Evolutionary conservation across 2,113 vertebrate species (phyloP), one percentile per base, ranked within the genome.

Genomic region (Nettapus auritus): DNA sequence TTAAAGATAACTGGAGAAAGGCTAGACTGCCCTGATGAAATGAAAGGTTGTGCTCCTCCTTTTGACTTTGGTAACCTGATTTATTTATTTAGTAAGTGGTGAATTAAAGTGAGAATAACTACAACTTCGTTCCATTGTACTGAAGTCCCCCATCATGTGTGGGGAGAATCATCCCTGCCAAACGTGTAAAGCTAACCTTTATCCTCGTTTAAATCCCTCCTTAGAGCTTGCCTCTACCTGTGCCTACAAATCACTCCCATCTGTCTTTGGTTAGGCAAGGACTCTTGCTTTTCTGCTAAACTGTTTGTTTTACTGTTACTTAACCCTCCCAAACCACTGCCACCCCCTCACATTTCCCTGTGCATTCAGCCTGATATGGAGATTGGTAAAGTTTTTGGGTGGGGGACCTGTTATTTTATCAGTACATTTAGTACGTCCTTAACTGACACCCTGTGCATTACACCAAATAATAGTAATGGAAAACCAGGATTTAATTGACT

Each of bases 301-400:
- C 44, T 90, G 42, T 94, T 93, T 96, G 85, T 34, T 96, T 96
- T 94, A 81, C 75, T 71, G 48, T 84, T 93, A 68, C 90, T 94
- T 95, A 93, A 82, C 93, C 76, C 90, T 94, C 33, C 42, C 62
- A 75, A 91, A 68, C 53, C 83, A 52, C 42, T 71, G 36, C 28
- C 78, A 87, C 60, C 3, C 59, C 31, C 86, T 84, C 69, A 71
- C 56, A 77, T 40, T 52, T 89, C 82, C 34, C 53, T 53, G 3
- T 60, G 62, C 88, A 64, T 81, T 68, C 52, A 59, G 25, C 77
- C 82, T 88, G 68, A 88, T 86, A 88, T 17, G 75, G 76, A 94
- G 68, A 78, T 57, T 80, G 85, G 64, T 82, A 78, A 86, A 81
- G 57, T 48, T 90, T 92, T 86, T 76, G 71, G 44, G 71, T 88